Evolutionary conservation across 2,113 vertebrate genomes (phyloP).

Genomic region (Gambusia affinis): DNA sequence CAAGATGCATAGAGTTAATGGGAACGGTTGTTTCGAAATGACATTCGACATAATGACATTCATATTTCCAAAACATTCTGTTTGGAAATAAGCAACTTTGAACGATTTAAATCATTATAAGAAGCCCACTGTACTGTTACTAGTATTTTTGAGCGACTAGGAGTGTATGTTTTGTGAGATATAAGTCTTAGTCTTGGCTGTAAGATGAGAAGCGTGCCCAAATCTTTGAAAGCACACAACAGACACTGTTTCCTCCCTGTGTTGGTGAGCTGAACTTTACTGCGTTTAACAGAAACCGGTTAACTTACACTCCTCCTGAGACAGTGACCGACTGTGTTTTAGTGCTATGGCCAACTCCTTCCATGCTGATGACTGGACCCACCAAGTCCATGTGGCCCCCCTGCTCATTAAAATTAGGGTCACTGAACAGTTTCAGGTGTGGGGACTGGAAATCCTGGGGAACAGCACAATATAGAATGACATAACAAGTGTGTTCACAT

Average conservation of each 20-base stretch:
- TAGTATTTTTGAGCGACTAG: background rate
- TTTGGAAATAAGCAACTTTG: too few species aligned
- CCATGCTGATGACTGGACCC: conserved; percentile 86
- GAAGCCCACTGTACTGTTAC: too few species aligned
- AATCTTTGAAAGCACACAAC: background rate
- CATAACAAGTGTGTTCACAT: background rate
- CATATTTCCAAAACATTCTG: too few species aligned
- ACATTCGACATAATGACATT: too few species aligned
- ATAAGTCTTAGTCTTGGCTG: conserved; percentile 22
- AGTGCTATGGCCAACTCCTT: conserved; percentile 83
- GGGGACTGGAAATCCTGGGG: conserved; percentile 86
- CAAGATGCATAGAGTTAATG: too few species aligned
- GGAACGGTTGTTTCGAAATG: too few species aligned
- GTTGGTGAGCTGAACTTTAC: background rate
- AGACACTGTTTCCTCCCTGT: background rate
- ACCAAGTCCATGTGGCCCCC: conserved; percentile 85
- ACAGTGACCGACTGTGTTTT: conserved; percentile 90
- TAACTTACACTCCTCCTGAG: conserved; percentile 90
- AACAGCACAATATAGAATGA: background rate
- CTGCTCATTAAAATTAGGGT: conserved; percentile 83
- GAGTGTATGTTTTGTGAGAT: conserved; percentile 12
- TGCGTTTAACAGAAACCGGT: background rate
- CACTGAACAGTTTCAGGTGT: conserved; percentile 89
- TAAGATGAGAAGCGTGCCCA: conserved; percentile 12
- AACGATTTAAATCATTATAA: too few species aligned